phyloP scores from a whole-genome alignment of 2,888 invertebrate genomes.

The Phortica magna region DNA sequence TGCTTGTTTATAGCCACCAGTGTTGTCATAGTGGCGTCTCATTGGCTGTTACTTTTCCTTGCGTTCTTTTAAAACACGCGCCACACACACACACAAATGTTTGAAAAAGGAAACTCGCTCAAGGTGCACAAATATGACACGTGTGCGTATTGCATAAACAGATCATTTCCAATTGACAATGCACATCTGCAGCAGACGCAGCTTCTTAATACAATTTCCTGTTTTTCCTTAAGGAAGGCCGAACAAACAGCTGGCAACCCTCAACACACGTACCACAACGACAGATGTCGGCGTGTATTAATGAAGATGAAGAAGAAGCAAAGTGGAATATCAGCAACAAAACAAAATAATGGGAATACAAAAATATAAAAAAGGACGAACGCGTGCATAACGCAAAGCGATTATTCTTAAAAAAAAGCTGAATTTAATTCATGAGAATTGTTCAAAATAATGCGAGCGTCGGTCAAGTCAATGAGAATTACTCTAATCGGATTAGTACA shows the following conservation, averaged over 20 bases:
- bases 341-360: slow-evolving; percentile 11
- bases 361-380: background rate
- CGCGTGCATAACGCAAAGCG: slow-evolving; percentile 13
- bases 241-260: slow-evolving; percentile 62
- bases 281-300: slow-evolving; percentile 4
- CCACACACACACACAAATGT: slow-evolving; percentile 34
- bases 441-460: background rate
- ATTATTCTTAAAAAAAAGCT: background rate
- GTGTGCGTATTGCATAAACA: slow-evolving; percentile 53
- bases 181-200: slow-evolving; percentile 58
- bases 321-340: slow-evolving; percentile 12
- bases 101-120: slow-evolving; percentile 21
- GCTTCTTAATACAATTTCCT: slow-evolving; percentile 60
- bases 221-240: slow-evolving; percentile 55
- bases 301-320: background rate
- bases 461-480: background rate
- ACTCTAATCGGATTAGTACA: too few relatives aligned
- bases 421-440: background rate
- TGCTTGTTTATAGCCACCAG: background rate
- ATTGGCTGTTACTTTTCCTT: slow-evolving; percentile 44
- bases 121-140: slow-evolving; percentile 53
- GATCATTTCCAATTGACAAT: slow-evolving; percentile 49
- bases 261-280: slow-evolving; percentile 43
- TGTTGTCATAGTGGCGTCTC: slow-evolving; percentile 13
- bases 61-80: slow-evolving; percentile 42